These are phyloP conservation scores for Phengaris alcon DNA, from an alignment of 2,888 invertebrate species.

Conservation along the genomic window DNA sequence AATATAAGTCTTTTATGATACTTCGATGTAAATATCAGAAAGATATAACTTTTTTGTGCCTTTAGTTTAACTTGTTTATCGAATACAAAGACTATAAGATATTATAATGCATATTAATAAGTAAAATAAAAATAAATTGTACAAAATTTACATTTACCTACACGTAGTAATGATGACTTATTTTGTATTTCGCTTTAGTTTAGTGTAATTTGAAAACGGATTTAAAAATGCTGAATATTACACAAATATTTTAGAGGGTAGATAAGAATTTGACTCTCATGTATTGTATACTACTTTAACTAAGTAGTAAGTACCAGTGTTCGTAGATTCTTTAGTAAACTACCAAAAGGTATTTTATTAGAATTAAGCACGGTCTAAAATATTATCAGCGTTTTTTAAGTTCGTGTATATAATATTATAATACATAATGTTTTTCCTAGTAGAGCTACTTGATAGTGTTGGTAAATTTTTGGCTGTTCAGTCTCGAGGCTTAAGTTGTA, in stretches of 20 bases:
- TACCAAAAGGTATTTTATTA: too few relatives aligned
- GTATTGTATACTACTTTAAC: too few relatives aligned
- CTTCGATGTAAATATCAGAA: background rate
- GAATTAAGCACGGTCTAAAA: background rate
- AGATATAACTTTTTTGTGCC: conserved; percentile 11
- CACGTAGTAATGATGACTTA: background rate
- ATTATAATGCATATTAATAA: background rate
- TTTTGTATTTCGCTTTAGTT: background rate
- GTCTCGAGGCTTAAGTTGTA: conserved; percentile 25
- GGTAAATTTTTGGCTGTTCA: conserved; percentile 28
- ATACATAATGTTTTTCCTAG: conserved; percentile 25
- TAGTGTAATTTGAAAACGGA: background rate
- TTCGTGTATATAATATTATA: background rate
- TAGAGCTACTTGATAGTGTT: conserved; percentile 25
- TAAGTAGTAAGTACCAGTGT: too few relatives aligned
- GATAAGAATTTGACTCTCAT: too few relatives aligned
- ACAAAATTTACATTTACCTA: background rate
- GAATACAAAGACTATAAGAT: conserved; percentile 7
- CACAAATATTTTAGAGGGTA: too few relatives aligned
- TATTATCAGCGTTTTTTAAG: background rate
- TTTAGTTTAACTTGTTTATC: conserved; percentile 2
- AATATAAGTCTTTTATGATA: background rate
- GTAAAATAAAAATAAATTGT: background rate
- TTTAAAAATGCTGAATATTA: background rate
- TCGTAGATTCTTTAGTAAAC: too few relatives aligned